A percentile compares a stretch with the other conserved stretches of the same genome.
These are phyloP conservation scores for Drosophila greeni DNA, from an alignment of 2,888 invertebrate genomes.

Conservation along the genomic window DNA sequence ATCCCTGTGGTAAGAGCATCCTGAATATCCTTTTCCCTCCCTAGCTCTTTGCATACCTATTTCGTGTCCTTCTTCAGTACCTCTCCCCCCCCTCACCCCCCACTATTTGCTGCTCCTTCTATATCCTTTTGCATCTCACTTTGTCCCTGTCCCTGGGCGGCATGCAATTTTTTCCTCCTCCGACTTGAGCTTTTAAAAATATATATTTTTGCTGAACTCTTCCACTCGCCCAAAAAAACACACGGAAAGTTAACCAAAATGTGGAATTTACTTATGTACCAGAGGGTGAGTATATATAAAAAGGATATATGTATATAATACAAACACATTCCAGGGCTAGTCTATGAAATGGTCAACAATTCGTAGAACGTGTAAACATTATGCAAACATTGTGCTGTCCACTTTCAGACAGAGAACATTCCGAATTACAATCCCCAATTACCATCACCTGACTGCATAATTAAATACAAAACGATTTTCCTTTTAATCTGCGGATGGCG, in stretches of 20 bases:
- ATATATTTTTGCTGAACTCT: conserved; percentile 62
- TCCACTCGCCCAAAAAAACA: conserved; percentile 44
- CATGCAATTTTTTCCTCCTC: conserved; percentile 54
- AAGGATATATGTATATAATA: conserved; percentile 4
- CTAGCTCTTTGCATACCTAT: background rate
- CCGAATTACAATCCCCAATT: conserved; percentile 63
- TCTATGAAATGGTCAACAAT: conserved; percentile 39
- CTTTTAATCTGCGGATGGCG: conserved; percentile 63
- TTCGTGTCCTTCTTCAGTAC: conserved; percentile 19
- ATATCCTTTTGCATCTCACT: conserved; percentile 29
- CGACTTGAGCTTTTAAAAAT: conserved; percentile 66
- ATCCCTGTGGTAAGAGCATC: background rate
- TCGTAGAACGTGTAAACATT: conserved; percentile 32
- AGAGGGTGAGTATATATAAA: conserved; percentile 9
- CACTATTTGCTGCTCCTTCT: background rate
- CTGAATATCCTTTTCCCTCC: background rate
- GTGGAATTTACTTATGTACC: conserved; percentile 20
- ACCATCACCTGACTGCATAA: conserved; percentile 71
- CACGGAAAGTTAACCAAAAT: conserved; percentile 22
- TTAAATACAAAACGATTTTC: conserved; percentile 71
- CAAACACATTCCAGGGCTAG: background rate
- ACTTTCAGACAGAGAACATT: conserved; percentile 31
- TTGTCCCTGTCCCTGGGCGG: conserved; percentile 40
- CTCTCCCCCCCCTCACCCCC: background rate
- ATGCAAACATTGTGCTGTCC: conserved; percentile 36